These are phyloP conservation scores for Cataglyphis livida DNA, from an alignment of 2,888 invertebrate species.

Conservation along the genomic window DNA sequence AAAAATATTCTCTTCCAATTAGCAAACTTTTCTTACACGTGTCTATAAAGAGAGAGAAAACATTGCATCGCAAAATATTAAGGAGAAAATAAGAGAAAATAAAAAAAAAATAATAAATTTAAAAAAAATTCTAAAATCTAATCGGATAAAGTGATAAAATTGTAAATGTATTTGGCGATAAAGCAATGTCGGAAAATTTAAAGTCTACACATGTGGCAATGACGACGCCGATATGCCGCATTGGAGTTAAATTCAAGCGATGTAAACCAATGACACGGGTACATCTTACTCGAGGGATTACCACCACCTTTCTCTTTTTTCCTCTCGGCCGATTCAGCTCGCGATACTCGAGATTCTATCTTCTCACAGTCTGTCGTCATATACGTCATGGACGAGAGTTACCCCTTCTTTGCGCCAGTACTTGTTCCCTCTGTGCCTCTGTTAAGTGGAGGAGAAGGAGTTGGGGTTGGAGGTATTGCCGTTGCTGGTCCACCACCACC, in stretches of 20 bases:
- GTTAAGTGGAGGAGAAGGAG: slow-evolving; percentile 68
- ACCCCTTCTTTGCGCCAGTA: slow-evolving; percentile 65
- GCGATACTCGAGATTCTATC: slow-evolving; percentile 73
- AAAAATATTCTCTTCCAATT: neutral
- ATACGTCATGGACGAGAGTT: slow-evolving; percentile 69
- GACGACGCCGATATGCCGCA: slow-evolving; percentile 76
- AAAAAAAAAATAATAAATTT: neutral
- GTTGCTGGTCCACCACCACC: slow-evolving; percentile 60
- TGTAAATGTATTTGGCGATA: neutral
- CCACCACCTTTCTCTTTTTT: slow-evolving; percentile 71
- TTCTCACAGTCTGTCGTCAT: slow-evolving; percentile 66
- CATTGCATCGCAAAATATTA: neutral
- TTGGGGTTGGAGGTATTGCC: slow-evolving; percentile 29
- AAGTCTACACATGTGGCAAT: slow-evolving; percentile 56
- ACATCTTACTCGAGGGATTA: slow-evolving; percentile 79
- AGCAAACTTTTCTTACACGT: neutral
- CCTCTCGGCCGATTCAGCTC: slow-evolving; percentile 63
- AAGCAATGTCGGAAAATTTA: neutral
- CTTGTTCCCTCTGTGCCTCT: slow-evolving; percentile 72
- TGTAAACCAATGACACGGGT: slow-evolving; percentile 72
- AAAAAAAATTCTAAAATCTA: neutral
- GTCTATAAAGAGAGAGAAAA: no score
- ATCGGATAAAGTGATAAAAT: neutral
- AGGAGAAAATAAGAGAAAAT: neutral
- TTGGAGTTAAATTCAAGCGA: slow-evolving; percentile 75